Base-by-base conservation (phyloP, 2,888 invertebrate genomes). In the Mellilla xanthometata region DNA sequence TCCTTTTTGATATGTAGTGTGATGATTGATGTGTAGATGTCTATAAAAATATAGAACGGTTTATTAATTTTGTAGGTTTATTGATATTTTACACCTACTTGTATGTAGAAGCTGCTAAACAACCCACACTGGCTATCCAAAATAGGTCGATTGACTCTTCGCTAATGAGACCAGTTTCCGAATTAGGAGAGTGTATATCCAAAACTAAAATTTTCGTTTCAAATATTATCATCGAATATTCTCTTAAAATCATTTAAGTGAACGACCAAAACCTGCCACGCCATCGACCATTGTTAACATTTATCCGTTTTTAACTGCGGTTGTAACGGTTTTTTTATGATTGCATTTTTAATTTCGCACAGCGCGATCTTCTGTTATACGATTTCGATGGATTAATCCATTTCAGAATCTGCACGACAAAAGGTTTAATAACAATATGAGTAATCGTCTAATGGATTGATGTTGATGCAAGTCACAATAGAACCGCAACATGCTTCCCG, bases 391-490 rank as follows among this genome's bases (percentile, higher is more conserved):
- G 33, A 39, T 44, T 57, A 50, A 60, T 62, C 54, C 46, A 31
- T 51, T 48, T 47, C 38, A 41, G 43, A 32, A 65, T 75, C 69
- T 68, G 60, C 68, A 68, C 55, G 67, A 72, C 58, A 74, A 67
- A 59, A 32, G 53, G 39, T 55, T 56, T 56, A 54, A 69, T 71
- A 73, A 80, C 78, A 82, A 85, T 77, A 67, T 65, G 63, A 56
- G 72, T 86, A 85, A 85, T 83, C 78, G 72, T 69, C 72, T 86
- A 86, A 87, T 87, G 86, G 84, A 76, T 81, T 67, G 77, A 76
- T 76, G 76, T 81, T 68, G 77, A 76, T 76, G 76, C 72, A 69
- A 73, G 73, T 75, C 65, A 85, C 80, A 81, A 82, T 82, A 67
- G 72, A 69, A 80, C 82, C 84, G 76, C 83, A 81, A 81, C 79